Evolutionary conservation across 2,113 vertebrate genomes (phyloP).

Genomic region (Prolemur simus): DNA sequence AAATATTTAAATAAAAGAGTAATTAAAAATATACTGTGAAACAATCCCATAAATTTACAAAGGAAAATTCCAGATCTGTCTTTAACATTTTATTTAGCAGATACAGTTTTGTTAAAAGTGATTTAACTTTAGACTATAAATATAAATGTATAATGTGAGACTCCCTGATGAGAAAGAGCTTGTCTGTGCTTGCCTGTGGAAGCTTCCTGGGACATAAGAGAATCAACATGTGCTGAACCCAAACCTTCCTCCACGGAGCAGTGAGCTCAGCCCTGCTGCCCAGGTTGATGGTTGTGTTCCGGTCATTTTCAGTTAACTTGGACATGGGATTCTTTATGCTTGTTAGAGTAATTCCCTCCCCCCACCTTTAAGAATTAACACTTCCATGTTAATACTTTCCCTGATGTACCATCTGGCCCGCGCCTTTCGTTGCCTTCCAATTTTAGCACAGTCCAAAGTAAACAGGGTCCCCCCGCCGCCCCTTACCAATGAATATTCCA

Average conservation of each 20-base stretch:
- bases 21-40: neutral
- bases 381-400: neutral
- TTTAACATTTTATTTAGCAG: neutral
- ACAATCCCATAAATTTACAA: neutral
- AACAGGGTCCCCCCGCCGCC: neutral
- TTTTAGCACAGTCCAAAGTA: slow-evolving; percentile 39
- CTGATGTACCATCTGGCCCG: neutral
- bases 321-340: neutral
- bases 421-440: neutral
- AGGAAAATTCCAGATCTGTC: neutral
- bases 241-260: neutral
- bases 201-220: neutral
- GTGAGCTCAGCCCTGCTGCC: neutral
- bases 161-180: neutral
- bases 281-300: neutral
- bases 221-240: no score
- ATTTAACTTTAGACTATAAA: neutral
- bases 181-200: fast-evolving
- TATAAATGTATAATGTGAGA: neutral
- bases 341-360: neutral
- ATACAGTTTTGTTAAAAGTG: neutral
- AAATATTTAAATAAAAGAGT: neutral
- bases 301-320: neutral
- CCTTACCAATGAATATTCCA: slow-evolving; percentile 30
- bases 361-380: neutral